Evolutionary conservation across 2,888 invertebrate genomes (phyloP), one percentile per base, ranked within the genome.

Genomic region (Nomada fabriciana): DNA sequence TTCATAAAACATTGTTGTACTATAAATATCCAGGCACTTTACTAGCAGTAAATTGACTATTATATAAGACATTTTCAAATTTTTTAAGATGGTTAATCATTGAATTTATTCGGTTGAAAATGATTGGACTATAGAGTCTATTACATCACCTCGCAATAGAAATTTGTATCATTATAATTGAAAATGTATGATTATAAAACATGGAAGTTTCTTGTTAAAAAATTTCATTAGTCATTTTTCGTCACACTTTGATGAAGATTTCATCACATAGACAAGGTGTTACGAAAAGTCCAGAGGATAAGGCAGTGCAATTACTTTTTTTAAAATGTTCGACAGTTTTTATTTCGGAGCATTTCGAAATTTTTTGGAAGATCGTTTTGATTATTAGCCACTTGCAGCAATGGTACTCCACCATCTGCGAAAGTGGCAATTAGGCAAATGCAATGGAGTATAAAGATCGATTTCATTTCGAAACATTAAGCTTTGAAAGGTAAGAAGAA

Each of bases 271-370:
- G 84, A 50, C 89, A 90, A 4, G 80, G 65, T 89, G 89, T 20
- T 84, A 80, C 4, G 86, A 64, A 52, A 88, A 91, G 47, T 90
- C 87, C 47, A 88, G 15, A 10, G 88, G 87, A 72, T 87, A 87
- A 1, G 73, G 71, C 29, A 90, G 36, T 55, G 43, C 73, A 20
- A 75, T 11, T 4, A 65, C 52, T n/a, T 36, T 52, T 11, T 63
- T 52, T n/a, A 52, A 36, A 7, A 9, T 67, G 59, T 1, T n/a
- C 65, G 0, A 20, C 3, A 18, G 42, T n/a, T 57, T 23, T 59
- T 2, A 15, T 7, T 2, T 23, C 25, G 11, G 86, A 86, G 63
- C 89, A 89, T 63, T 83, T 74, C 2, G 82, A 86, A 1, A 76
- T 88, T 42, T 36, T 65, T 36, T 13, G 86, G n/a, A 0, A 81